Conservation (phyloP, 2,113 vertebrate species). For the Aphelocoma coerulescens region DNA sequence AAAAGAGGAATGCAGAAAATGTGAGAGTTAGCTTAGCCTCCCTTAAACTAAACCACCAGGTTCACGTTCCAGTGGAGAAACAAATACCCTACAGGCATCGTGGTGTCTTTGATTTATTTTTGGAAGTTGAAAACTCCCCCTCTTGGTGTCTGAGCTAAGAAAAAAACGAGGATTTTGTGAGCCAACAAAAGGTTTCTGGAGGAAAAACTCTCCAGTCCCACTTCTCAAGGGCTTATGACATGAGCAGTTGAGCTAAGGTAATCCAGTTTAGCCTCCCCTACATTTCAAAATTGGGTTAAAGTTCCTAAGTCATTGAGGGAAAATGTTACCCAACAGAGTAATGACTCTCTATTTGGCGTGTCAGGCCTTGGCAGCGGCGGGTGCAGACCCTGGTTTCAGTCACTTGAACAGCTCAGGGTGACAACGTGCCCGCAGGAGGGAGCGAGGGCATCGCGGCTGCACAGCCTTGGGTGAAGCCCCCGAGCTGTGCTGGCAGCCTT, state of each 20-base stretch:
- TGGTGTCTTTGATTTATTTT: slow-evolving; percentile 56
- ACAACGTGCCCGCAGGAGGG: rapidly evolving
- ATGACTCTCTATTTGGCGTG: not conserved
- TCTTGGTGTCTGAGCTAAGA: not conserved
- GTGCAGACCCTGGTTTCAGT: not conserved
- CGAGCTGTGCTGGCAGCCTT: rapidly evolving
- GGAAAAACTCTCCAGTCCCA: not conserved
- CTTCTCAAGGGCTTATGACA: not conserved
- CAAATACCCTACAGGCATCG: slow-evolving; percentile 41
- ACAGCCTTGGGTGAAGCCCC: not conserved
- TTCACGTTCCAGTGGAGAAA: slow-evolving; percentile 48
- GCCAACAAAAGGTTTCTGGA: not conserved
- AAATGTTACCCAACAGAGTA: not conserved
- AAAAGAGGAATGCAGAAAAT: slow-evolving; percentile 58
- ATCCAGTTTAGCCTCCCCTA: not conserved
- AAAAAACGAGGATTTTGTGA: not conserved
- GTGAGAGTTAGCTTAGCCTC: slow-evolving; percentile 19
- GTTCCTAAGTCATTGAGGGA: not conserved
- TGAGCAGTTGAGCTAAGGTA: not conserved
- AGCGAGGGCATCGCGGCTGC: not conserved
- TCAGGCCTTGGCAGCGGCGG: not conserved
- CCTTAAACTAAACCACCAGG: slow-evolving; percentile 52
- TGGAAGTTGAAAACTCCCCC: slow-evolving; percentile 3
- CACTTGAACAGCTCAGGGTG: not conserved
- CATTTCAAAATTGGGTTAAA: slow-evolving; percentile 54